These are phyloP conservation scores for Thalassophryne amazonica DNA, from an alignment of 2,797 vertebrate genomes.

Conservation along the genomic window DNA sequence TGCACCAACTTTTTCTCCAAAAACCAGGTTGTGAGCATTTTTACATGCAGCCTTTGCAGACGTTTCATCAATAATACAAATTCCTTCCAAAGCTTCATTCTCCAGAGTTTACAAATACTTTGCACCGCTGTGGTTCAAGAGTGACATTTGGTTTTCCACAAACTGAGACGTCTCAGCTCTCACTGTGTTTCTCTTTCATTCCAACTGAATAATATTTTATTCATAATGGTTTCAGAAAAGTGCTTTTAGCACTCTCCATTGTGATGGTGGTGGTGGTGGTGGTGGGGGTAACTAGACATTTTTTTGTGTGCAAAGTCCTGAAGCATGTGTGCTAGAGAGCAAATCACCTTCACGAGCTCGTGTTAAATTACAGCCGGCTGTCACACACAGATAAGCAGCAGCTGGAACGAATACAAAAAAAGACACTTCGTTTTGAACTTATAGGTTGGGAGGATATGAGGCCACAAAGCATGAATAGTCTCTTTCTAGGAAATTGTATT, in stretches of 20 bases:
- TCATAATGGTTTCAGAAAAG: background rate
- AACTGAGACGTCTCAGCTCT: constrained; percentile 1
- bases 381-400: constrained; percentile 32
- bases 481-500: constrained; percentile 46
- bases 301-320: constrained; percentile 20
- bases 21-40: constrained; percentile 1
- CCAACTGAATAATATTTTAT: constrained; percentile 11
- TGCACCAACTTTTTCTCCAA: constrained; percentile 5
- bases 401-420: constrained; percentile 30
- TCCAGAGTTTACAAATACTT: background rate
- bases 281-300: constrained; percentile 18
- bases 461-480: constrained; percentile 44
- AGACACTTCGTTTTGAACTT: constrained; percentile 52
- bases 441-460: constrained; percentile 48
- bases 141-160: constrained; percentile 20
- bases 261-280: background rate
- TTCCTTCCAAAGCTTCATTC: background rate
- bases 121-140: background rate
- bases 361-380: constrained; percentile 46
- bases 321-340: constrained; percentile 33
- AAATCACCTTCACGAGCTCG: constrained; percentile 10
- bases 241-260: constrained; percentile 8
- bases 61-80: background rate
- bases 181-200: background rate
- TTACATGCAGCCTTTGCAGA: background rate